Evolutionary conservation across 2,797 vertebrate species (phyloP).

Genomic region (Hyperoplus lanceolatus): DNA sequence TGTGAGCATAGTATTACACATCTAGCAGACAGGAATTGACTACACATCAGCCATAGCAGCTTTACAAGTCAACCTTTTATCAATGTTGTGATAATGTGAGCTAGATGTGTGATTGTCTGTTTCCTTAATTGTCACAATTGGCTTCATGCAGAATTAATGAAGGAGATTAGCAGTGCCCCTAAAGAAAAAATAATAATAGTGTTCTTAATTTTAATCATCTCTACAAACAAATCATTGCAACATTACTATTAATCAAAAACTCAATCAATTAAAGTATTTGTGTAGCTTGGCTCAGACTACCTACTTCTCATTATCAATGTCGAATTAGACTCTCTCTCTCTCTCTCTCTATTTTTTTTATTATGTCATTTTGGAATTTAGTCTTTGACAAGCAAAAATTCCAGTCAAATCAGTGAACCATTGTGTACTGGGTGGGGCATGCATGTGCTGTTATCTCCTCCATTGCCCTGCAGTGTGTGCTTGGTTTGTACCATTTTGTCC

Average conservation of each 20-base stretch:
- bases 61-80: neutral
- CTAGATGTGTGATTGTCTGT: neutral
- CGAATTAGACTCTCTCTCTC: conserved; percentile 13
- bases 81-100: neutral
- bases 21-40: neutral
- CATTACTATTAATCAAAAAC: conserved; percentile 30
- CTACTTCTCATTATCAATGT: conserved; percentile 32
- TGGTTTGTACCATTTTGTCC: conserved; percentile 39
- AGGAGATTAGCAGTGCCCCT: conserved; percentile 16
- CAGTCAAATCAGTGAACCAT: neutral
- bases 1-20: neutral
- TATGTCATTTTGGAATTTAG: conserved; percentile 18
- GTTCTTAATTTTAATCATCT: conserved; percentile 28
- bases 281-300: conserved; percentile 16
- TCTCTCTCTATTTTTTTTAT: neutral
- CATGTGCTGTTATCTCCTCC: neutral
- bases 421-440: neutral
- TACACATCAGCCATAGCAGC: neutral
- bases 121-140: conserved; percentile 1
- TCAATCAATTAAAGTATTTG: conserved; percentile 28
- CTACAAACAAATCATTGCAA: conserved; percentile 19
- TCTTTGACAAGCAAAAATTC: neutral
- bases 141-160: conserved; percentile 3
- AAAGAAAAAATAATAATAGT: conserved; percentile 18
- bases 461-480: conserved; percentile 14